Evolutionary conservation across 1,140 invertebrate species (phyloP), one percentile per base, ranked within the genome.

Genomic region (Pentalonia nigronervosa): DNA sequence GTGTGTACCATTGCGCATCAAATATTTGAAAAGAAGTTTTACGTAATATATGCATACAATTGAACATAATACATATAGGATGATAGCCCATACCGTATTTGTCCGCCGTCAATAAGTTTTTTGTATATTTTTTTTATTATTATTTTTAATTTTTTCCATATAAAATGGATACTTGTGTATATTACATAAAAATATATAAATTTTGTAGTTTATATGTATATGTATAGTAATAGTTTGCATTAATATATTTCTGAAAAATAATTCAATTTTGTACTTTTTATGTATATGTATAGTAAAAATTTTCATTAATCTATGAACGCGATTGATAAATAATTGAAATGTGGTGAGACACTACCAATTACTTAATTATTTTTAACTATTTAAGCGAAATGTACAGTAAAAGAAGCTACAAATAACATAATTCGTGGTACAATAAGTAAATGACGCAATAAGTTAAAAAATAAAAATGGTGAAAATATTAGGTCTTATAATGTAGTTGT

Each of bases 1-100:
- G 34, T 81, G 34, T 83, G 20, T 84, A 45, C 20, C 36, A 23
- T 36, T 21, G 8, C 20, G 34, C 34, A 41, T 84, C 81, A 84
- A 9, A 84, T 84, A 84, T 84, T 84, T 41, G 81, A 41, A 84
- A 84, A 84, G 60, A 84, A 81, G 76, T 81, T 34, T 81, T 36
- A 81, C n/a, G 76, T 34, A 34, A 67, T n/a, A 30, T n/a, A 30
- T 67, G 60, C 60, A 67, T 67, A 67, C 60, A 67, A 67, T 67
- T 67, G 60, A 67, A 60, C 25, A 60, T 60, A 60, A 67, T 67
- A 14, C n/a, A n/a, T 30, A 67, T 11, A 67, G 60, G 30, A 67
- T 67, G 60, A 67, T 67, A 67, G 14, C 30, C 30, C 30, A 67
- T 67, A 67, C 30, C 60, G 30, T 14, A 11, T 67, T 67, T 30